Conservation (phyloP, 1,140 invertebrate genomes). For the Bombus consobrinus region DNA sequence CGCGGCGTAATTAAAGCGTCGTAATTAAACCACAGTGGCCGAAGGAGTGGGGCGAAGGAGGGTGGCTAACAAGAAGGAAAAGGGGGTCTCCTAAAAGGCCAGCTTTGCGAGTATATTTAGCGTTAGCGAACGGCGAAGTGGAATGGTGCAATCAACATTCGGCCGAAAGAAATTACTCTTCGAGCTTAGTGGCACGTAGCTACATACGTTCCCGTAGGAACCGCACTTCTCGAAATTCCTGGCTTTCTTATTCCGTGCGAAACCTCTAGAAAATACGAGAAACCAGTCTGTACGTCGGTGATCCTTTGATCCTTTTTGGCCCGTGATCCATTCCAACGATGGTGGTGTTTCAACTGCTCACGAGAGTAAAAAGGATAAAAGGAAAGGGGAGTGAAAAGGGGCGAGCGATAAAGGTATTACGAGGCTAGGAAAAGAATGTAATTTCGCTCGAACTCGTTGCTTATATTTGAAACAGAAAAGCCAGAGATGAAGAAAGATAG, state of each 20-base stretch:
- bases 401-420: constrained; percentile 18
- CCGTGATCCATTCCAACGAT: neutral
- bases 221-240: neutral
- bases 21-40: constrained; percentile 59
- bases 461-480: neutral
- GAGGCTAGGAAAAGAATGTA: constrained; percentile 17
- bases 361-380: neutral
- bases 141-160: constrained; percentile 28
- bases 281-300: neutral
- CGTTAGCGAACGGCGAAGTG: neutral
- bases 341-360: constrained; percentile 2
- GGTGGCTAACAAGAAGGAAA: neutral
- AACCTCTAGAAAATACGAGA: neutral
- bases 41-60: neutral
- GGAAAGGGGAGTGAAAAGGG: neutral
- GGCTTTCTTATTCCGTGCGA: constrained; percentile 35
- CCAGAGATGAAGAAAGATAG: neutral
- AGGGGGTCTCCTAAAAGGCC: constrained; percentile 23
- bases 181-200: neutral
- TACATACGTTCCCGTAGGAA: neutral
- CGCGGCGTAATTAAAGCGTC: constrained; percentile 56
- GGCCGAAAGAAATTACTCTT: constrained; percentile 33
- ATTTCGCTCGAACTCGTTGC: constrained; percentile 33
- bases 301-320: constrained; percentile 1
- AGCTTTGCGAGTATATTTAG: constrained; percentile 5